Base-by-base conservation (phyloP, 2,113 vertebrate genomes). In the Psittacara wagleri region DNA sequence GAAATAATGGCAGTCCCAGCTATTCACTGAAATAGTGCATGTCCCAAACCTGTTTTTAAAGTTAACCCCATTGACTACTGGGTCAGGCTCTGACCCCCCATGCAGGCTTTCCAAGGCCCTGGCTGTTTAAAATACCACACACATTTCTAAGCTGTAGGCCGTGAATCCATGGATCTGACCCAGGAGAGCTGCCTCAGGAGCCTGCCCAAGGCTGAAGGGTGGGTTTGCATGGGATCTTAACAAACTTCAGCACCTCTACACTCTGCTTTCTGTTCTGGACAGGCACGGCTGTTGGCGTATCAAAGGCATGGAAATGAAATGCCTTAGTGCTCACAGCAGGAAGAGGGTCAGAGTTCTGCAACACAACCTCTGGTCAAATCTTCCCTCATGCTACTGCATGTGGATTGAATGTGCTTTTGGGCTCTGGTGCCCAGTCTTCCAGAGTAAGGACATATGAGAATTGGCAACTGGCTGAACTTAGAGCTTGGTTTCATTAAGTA, bases 381-480 rank as follows among this genome's bases (percentile, higher is more conserved):
- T 51, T 9, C 28, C 19, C 11, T 86, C 16, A 6, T 29, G 37
- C 31, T 83, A 18, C 37, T 68, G 31, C 37, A 55, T 1, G 0
- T 35, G 69, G n/a, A 20, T 5, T 61, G 35, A 61, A 64, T 6
- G 39, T 14, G 27, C 14, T 39, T 86, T 84, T 51, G 39, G 18
- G 14, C 6, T 69, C 48, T 1, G 0, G 7, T 39, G 12, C 14
- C 31, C 27, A 3, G 2, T 18, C 35, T 39, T 1, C 59, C 39
- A 29, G 33, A 23, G 15, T 55, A 39, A 82, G 39, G 7, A 22
- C 1, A 29, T 37, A 13, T 0, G 0, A 44, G 3, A 57, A 31
- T 7, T 76, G 57, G 22, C 48, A 79, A 64, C 0, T 51, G 69
- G 41, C 14, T 87, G 39, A 73, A 41, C 48, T 52, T 62, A 61